Base-by-base conservation (phyloP, 2,113 vertebrate genomes). In the Bombycilla garrulus region DNA sequence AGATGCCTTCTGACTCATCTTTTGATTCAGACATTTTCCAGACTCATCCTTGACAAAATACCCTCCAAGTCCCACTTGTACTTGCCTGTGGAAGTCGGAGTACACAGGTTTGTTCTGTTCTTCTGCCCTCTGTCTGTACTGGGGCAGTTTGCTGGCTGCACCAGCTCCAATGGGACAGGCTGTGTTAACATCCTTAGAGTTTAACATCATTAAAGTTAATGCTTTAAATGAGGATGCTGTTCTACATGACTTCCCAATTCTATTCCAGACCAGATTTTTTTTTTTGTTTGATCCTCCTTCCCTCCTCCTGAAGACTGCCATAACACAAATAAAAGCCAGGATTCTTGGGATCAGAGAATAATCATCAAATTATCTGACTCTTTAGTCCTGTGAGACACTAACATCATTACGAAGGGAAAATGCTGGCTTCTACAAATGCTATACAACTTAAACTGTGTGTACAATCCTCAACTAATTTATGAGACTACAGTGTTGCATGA, bases 41-140 rank as follows among this genome's bases (percentile, higher is more conserved):
- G 22, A 58, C 1, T 38, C 14, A 11, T 58, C n/a, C 54, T 48
- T 35, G 35, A 33, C 51, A 26, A 48, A 74, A 40, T 11, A 48
- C 3, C 6, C 12, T 57, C 9, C 7, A 61, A 71, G 9, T 18
- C 12, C 4, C 8, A 28, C 13, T 38, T 48, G 12, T 15, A 25
- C 45, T 81, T 81, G 22, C 20, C 38, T 25, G 15, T 40, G 54
- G 26, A 71, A 64, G 14, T 9, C 65, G 45, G 28, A 70, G 17
- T 16, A 45, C 18, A 33, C 3, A 15, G 33, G 10, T 24, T 24
- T 0, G 0, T 10, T 15, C n/a, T 61, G 11, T 81, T 78, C 18
- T 26, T 40, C 36, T 33, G 28, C 13, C 6, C 26, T 53, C 2
- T 5, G 16, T 44, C 21, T 48, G 16, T 60, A 56, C 53, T 25